Base-by-base conservation (phyloP, 2,888 invertebrate genomes). In the Uropetala carovei region DNA sequence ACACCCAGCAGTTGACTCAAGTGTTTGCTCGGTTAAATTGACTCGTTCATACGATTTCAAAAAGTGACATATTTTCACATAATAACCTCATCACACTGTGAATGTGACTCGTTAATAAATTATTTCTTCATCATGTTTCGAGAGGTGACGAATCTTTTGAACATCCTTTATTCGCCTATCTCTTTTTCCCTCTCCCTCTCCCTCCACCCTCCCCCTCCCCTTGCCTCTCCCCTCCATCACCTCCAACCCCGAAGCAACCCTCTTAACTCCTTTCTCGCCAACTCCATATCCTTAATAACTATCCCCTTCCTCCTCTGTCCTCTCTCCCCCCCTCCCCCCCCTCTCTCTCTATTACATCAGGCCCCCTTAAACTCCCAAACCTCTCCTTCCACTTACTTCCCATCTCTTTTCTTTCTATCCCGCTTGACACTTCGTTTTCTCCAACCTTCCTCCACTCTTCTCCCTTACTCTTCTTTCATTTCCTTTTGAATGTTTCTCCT, bases 111-210 rank as follows among this genome's bases (percentile, higher is more conserved):
- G 64, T 89, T 89, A 89, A 89, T 89, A 89, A 89, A 43, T 89
- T 89, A 89, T 89, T 89, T 89, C 89, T 89, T 89, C 89, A 89
- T 89, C 89, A 89, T 89, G 89, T 89, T 89, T 89, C 64, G 64
- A 89, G 89, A 89, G 89, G 89, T 89, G 89, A 89, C 89, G 89
- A 89, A 89, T 64, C 89, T 89, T 89, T 89, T 89, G 89, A 68
- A 64, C 60, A 43, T 60, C 43, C 64, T 59, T 16, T 13, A 16
- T 57, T 57, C 56, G 18, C 56, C 56, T 9, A 9, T 18, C 83
- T 56, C n/a, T 11, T 13, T 5, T 5, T 5, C 43, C 57, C 16
- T 18, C 16, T 27, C 58, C 57, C 27, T 10, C 22, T 22, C 60
- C 0, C 18, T 0, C 59, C 18, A 7, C 91, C 22, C 11, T 10